phyloP scores from a whole-genome alignment of 2,888 invertebrate genomes.

The Drosophila yooni region DNA sequence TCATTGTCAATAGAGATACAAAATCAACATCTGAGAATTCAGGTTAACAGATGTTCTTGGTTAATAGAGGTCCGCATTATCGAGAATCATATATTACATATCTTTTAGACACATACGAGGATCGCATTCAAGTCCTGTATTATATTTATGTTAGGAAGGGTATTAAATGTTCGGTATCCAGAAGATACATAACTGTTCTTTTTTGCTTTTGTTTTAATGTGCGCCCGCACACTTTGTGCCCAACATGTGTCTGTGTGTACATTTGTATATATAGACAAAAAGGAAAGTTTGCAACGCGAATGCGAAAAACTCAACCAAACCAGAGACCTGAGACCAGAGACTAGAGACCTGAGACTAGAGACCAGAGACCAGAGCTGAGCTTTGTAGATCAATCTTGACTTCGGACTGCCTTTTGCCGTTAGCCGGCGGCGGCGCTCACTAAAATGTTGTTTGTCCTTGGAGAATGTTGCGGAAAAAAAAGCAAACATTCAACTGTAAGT shows the following conservation, averaged over 20 bases:
- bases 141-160: background rate
- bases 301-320: constrained; percentile 63
- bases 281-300: constrained; percentile 73
- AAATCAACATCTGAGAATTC: background rate
- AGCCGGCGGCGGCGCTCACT: constrained; percentile 69
- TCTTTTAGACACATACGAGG: background rate
- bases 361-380: constrained; percentile 32
- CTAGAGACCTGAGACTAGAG: constrained; percentile 20
- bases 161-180: background rate
- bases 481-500: constrained; percentile 44
- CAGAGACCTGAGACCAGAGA: constrained; percentile 26
- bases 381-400: constrained; percentile 74
- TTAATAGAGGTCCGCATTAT: background rate
- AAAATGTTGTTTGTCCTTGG: constrained; percentile 82
- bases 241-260: constrained; percentile 30
- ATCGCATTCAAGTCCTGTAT: background rate
- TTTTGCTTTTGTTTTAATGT: constrained; percentile 64
- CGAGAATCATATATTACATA: background rate
- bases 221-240: constrained; percentile 71
- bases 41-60: background rate
- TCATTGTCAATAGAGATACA: background rate
- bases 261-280: constrained; percentile 46
- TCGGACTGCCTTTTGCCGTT: constrained; percentile 69
- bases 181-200: constrained; percentile 16
- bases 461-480: constrained; percentile 73